phyloP scores from a whole-genome alignment of 2,113 vertebrate species.

The Microtus richardsoni region DNA sequence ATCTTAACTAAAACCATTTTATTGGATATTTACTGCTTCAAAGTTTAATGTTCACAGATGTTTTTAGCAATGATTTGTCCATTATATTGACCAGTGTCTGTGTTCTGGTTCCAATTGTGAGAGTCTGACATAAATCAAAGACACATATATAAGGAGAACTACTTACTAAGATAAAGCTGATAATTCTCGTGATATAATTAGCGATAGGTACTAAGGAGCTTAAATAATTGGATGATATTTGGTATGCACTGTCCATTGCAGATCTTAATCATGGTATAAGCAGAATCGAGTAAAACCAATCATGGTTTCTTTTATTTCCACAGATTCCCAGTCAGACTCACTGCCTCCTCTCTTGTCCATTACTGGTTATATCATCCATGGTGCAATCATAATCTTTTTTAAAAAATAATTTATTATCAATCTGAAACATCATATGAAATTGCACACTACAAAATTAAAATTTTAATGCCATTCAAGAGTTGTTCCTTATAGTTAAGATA shows the following conservation, averaged over 20 bases:
- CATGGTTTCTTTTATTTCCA: not conserved
- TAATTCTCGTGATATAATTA: not conserved
- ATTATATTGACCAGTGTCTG: not conserved
- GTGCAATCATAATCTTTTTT: not conserved
- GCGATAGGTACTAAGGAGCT: not conserved
- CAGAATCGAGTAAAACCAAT: not conserved
- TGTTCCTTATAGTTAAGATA: not conserved
- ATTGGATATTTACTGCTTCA: not conserved
- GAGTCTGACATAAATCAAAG: not conserved
- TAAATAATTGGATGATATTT: not conserved
- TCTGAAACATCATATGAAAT: not conserved
- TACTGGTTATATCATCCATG: not conserved
- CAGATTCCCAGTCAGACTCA: not conserved
- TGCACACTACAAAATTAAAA: not conserved
- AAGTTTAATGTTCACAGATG: not conserved
- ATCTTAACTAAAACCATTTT: constrained; percentile 4
- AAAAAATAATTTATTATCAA: not conserved
- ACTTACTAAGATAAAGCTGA: not conserved
- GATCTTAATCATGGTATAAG: not conserved
- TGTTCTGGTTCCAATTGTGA: not conserved
- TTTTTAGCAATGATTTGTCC: constrained; percentile 8
- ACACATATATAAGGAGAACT: not conserved
- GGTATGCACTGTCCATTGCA: not conserved
- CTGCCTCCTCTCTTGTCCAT: accelerated
- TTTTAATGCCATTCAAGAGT: not conserved